Evolutionary conservation across 2,113 vertebrate genomes (phyloP).

Genomic region (Nibea coibor): DNA sequence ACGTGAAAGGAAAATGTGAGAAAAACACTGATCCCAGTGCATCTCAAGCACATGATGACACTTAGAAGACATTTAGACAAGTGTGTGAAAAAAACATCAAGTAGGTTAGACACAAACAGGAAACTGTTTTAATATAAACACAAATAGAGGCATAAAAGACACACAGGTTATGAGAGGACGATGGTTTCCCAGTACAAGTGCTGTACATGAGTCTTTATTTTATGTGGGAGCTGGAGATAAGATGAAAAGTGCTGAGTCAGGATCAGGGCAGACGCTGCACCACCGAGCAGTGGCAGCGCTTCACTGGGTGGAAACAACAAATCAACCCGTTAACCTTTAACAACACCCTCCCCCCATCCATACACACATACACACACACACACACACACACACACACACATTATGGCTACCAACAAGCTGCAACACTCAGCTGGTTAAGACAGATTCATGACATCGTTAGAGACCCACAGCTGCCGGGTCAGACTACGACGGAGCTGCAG

Average conservation of each 20-base stretch:
- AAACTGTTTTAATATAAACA: background rate
- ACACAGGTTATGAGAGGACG: slow-evolving; percentile 31
- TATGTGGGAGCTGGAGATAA: slow-evolving; percentile 68
- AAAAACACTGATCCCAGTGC: slow-evolving; percentile 36
- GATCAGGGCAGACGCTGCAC: slow-evolving; percentile 58
- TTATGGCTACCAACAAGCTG: background rate
- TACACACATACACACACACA: background rate
- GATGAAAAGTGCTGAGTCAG: slow-evolving; percentile 61
- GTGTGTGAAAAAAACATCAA: slow-evolving; percentile 32
- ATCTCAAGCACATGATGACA: slow-evolving; percentile 7
- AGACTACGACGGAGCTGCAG: slow-evolving; percentile 21
- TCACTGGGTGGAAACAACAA: slow-evolving; percentile 57
- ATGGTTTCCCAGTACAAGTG: slow-evolving; percentile 33
- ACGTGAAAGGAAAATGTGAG: slow-evolving; percentile 3
- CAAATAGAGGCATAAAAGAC: background rate
- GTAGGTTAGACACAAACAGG: slow-evolving; percentile 32
- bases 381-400: slow-evolving; percentile 1
- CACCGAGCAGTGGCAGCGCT: slow-evolving; percentile 36
- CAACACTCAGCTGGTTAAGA: slow-evolving; percentile 21
- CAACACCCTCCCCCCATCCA: background rate
- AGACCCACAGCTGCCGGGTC: background rate
- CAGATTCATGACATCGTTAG: slow-evolving; percentile 1
- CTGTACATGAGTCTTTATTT: slow-evolving; percentile 44
- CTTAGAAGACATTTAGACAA: slow-evolving; percentile 1
- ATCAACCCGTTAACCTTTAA: slow-evolving; percentile 46